Evolutionary conservation across 1,140 invertebrate genomes (phyloP).

Genomic region (Drosophila melanogaster): Release_6_plus_ISO1_MT NT_033779.5:17535501-17536000

Average conservation of each 20-base stretch:
- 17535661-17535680: conserved; percentile 47
- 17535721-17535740: conserved; percentile 68
- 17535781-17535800: conserved; percentile 64
- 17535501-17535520: conserved; percentile 16
- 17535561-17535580: conserved; percentile 56
- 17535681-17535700: conserved; percentile 63
- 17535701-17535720: conserved; percentile 46
- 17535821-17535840: conserved; percentile 58
- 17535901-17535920: conserved; percentile 46
- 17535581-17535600: conserved; percentile 75
- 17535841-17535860: conserved; percentile 15
- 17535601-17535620: conserved; percentile 54
- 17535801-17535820: conserved; percentile 70
- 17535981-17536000: conserved; percentile 29
- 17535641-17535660: conserved; percentile 49
- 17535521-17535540: conserved; percentile 50
- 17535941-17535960: conserved; percentile 21
- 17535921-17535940: conserved; percentile 16
- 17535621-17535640: conserved; percentile 39
- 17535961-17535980: conserved; percentile 18
- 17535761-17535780: conserved; percentile 17
- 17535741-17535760: conserved; percentile 73
- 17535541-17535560: conserved; percentile 57
- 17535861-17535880: conserved; percentile 4
- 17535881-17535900: conserved; percentile 47